Evolutionary conservation across 2,797 vertebrate genomes (phyloP).

Genomic region (Chloroceryle inda): DNA sequence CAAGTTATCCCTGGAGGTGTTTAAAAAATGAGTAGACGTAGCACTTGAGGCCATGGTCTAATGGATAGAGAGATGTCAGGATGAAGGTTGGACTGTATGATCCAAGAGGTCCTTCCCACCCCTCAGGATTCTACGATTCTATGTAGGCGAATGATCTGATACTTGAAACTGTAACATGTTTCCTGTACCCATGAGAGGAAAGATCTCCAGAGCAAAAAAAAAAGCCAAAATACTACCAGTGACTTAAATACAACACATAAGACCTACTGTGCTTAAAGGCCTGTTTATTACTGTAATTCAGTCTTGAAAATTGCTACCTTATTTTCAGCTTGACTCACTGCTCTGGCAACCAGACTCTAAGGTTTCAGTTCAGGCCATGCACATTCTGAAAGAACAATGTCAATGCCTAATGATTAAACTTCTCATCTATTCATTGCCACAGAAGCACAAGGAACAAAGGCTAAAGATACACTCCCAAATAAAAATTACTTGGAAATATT

Average conservation of each 20-base stretch:
- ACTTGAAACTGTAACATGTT: neutral
- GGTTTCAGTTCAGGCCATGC: slow-evolving; percentile 23
- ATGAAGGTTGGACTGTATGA: too few species aligned
- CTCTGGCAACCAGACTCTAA: neutral
- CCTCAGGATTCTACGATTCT: too few species aligned
- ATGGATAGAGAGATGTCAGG: too few species aligned
- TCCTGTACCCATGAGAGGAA: neutral
- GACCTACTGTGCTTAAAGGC: neutral
- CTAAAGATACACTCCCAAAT: neutral
- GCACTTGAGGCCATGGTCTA: too few species aligned
- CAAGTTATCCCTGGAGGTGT: too few species aligned
- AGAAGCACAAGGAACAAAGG: neutral
- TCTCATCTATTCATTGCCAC: neutral
- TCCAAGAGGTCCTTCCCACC: too few species aligned
- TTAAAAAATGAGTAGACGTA: too few species aligned
- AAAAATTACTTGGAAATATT: slow-evolving; percentile 9
- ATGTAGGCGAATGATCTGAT: neutral
- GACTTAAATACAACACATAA: slow-evolving; percentile 22
- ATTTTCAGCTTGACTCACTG: neutral
- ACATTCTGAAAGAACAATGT: neutral
- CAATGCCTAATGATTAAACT: neutral
- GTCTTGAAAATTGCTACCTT: slow-evolving; percentile 10
- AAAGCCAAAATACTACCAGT: neutral
- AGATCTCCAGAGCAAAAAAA: neutral
- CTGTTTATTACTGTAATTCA: neutral